Evolutionary conservation across 2,888 invertebrate genomes (phyloP), one percentile per base, ranked within the genome.

Genomic region (Drosophila maculinotata): DNA sequence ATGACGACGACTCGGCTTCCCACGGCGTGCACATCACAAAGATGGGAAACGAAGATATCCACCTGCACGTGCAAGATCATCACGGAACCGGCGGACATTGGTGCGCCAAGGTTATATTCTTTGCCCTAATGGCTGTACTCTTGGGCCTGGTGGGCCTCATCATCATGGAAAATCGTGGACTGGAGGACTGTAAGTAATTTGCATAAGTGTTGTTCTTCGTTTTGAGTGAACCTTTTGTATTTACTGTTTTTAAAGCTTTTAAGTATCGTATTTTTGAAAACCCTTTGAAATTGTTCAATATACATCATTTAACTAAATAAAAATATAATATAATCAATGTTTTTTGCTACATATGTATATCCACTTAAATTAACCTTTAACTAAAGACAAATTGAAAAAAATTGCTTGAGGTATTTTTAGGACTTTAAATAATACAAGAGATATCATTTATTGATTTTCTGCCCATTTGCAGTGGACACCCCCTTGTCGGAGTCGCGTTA

Each of bases 71-170:
- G 20, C 94, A 95, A 47, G 94, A 95, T 77, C 96, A 96, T 36
- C 94, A 93, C 78, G 94, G 94, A 39, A 95, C 96, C 12, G 96
- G 96, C 38, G 97, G 96, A 28, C 96, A 96, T 89, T 95, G 96
- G 93, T 96, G 96, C 91, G 96, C 96, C 30, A 96, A 96, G 92
- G 93, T 97, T 56, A 93, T 97, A 82, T 97, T 97, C 91, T 96
- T 97, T 89, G 92, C 94, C 1, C 92, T 97, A 23, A 93, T 97
- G 75, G 94, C 94, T 45, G 93, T 95, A 54, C 93, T 97, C 28
- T 91, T 95, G 63, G 94, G 95, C 42, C 93, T 96, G 59, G 94
- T 96, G 89, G 96, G 95, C 60, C 91, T 97, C 49, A 96, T 96
- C 65, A 95, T 96, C 80, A 91, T 95, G 62, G 96, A 96, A 92